These are phyloP conservation scores for Agrilus cyanescens DNA, from an alignment of 2,888 invertebrate species.

Conservation along the genomic window DNA sequence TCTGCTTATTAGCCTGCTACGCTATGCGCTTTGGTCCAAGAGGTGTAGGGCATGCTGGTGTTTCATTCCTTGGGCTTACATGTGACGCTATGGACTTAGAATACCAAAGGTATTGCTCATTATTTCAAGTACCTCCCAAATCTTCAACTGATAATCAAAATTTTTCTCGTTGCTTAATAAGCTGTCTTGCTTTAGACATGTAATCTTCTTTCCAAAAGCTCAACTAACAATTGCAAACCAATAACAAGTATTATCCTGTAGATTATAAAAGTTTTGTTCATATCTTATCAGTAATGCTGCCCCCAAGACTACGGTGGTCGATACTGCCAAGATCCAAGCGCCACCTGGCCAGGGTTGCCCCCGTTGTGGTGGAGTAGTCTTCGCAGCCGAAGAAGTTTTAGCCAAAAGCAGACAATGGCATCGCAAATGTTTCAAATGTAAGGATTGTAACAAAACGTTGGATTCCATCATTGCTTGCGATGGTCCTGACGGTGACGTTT, in stretches of 20 bases:
- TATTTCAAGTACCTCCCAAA: neutral
- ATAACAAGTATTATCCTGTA: neutral
- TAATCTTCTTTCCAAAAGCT: too few species aligned
- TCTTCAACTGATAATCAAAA: neutral
- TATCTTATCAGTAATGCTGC: slow-evolving; percentile 52
- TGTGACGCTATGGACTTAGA: slow-evolving; percentile 70
- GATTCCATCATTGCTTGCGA: slow-evolving; percentile 95
- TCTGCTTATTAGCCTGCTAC: slow-evolving; percentile 68
- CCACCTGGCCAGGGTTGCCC: slow-evolving; percentile 81
- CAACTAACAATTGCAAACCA: too few species aligned
- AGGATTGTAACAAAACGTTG: slow-evolving; percentile 83
- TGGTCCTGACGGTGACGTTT: slow-evolving; percentile 84
- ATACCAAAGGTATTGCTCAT: slow-evolving; percentile 52
- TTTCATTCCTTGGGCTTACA: slow-evolving; percentile 72
- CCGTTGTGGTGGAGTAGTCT: slow-evolving; percentile 80
- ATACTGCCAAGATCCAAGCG: slow-evolving; percentile 70
- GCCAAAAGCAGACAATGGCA: slow-evolving; percentile 87
- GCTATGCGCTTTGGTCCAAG: slow-evolving; percentile 91
- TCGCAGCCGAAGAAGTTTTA: slow-evolving; percentile 87
- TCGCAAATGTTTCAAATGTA: slow-evolving; percentile 87
- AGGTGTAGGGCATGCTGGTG: slow-evolving; percentile 87
- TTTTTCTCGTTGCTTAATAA: neutral
- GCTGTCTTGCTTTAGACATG: neutral
- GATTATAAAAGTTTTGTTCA: neutral
- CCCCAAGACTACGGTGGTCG: slow-evolving; percentile 63